Conservation (phyloP, 1,140 invertebrate genomes). For the Habropoda laboriosa region DNA sequence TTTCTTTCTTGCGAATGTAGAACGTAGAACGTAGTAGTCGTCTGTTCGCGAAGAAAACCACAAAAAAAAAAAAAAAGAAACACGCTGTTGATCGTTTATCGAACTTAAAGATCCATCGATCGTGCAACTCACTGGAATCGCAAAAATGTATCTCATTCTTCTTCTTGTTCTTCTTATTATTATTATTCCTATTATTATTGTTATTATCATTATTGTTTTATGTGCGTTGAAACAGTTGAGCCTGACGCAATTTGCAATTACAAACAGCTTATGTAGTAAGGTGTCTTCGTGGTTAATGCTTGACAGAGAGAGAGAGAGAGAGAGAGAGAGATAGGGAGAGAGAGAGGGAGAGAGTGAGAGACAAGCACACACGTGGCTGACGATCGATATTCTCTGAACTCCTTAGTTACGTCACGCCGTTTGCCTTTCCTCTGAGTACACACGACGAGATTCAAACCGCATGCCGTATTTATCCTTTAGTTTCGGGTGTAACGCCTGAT, state of each 20-base stretch:
- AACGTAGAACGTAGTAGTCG: conserved; percentile 46
- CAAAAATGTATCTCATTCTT: conserved; percentile 19
- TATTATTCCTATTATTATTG: not conserved
- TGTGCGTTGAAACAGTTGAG: not conserved
- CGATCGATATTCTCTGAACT: conserved; percentile 39
- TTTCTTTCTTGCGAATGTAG: conserved; percentile 54
- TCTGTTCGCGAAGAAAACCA: not conserved
- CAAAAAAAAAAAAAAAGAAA: too few relatives aligned
- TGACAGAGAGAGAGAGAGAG: conserved; percentile 13
- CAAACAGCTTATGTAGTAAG: conserved; percentile 16
- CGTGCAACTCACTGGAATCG: conserved; percentile 55
- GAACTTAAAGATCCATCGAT: conserved; percentile 19
- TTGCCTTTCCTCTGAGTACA: conserved; percentile 63
- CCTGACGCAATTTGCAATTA: conserved; percentile 39
- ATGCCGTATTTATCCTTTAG: conserved; percentile 66
- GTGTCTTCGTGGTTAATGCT: conserved; percentile 13
- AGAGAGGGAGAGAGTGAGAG: too few relatives aligned
- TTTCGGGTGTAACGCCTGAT: conserved; percentile 64
- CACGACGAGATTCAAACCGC: conserved; percentile 57
- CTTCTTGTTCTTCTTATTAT: not conserved
- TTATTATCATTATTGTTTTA: not conserved
- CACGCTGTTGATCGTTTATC: conserved; percentile 38
- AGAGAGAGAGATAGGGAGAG: too few relatives aligned
- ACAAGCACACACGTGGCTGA: conserved; percentile 9
- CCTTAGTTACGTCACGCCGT: conserved; percentile 28